phyloP scores from a whole-genome alignment of 1,140 invertebrate genomes.

The Gryllus bimaculatus region DNA sequence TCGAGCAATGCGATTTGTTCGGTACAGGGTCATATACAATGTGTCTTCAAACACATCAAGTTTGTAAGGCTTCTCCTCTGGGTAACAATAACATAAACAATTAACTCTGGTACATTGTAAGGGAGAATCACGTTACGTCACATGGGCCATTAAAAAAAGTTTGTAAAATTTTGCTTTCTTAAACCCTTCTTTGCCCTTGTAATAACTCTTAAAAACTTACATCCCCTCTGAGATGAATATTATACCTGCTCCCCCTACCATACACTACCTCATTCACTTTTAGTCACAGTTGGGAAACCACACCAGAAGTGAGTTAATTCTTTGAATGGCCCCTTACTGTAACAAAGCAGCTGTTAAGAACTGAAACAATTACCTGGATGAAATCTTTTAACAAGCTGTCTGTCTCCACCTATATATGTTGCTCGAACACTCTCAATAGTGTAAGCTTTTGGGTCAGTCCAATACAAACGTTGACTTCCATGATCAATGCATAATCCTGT shows the following conservation, averaged over 20 bases:
- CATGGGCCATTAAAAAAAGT: too few relatives aligned
- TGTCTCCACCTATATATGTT: constrained; percentile 51
- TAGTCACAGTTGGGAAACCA: too few relatives aligned
- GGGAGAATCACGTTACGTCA: not conserved
- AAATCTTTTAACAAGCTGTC: constrained; percentile 48
- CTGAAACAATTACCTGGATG: constrained; percentile 29
- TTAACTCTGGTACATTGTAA: not conserved
- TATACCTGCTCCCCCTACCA: too few relatives aligned
- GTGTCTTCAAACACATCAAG: constrained; percentile 66
- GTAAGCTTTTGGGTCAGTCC: constrained; percentile 62
- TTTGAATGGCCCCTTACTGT: too few relatives aligned
- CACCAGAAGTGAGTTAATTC: too few relatives aligned
- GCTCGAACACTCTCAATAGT: constrained; percentile 66
- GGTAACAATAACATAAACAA: constrained; percentile 18
- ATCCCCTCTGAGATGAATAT: too few relatives aligned
- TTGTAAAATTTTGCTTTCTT: too few relatives aligned
- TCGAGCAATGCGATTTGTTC: constrained; percentile 50
- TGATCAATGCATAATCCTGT: constrained; percentile 60
- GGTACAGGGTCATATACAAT: constrained; percentile 55
- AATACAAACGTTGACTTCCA: constrained; percentile 57
- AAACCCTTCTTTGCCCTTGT: too few relatives aligned
- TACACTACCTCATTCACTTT: too few relatives aligned
- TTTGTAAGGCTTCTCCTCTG: constrained; percentile 49
- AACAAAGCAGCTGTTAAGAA: too few relatives aligned
- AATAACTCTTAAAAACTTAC: too few relatives aligned